These are phyloP conservation scores for Oryzias melastigma DNA, from an alignment of 2,113 vertebrate species.

Conservation along the genomic window DNA sequence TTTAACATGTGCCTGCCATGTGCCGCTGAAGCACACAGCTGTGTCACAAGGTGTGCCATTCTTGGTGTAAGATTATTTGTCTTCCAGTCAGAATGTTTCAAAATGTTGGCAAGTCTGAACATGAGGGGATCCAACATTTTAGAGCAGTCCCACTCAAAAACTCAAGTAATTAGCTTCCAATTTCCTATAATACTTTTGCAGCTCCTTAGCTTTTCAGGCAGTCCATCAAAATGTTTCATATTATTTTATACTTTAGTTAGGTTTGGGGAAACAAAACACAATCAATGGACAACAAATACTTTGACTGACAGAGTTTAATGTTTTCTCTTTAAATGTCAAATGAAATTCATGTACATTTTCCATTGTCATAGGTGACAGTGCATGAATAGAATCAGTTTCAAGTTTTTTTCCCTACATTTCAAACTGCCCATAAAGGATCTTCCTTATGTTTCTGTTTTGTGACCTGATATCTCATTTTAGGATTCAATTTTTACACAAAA, in stretches of 20 bases:
- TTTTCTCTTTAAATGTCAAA: no score
- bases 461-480: no score
- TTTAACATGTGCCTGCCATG: slow-evolving; percentile 11
- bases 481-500: no score
- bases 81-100: slow-evolving; percentile 11
- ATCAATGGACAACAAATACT: no score
- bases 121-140: slow-evolving; percentile 2
- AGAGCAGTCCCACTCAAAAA: slow-evolving; percentile 15
- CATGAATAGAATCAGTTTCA: slow-evolving; percentile 9
- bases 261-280: no score
- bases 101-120: slow-evolving; percentile 17
- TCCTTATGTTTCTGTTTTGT: no score
- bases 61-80: slow-evolving; percentile 10
- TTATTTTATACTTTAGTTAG: no score
- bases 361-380: no score
- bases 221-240: no score
- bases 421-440: slow-evolving; percentile 50
- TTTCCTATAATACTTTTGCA: slow-evolving; percentile 10
- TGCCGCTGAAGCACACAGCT: slow-evolving; percentile 8
- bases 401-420: slow-evolving; percentile 56
- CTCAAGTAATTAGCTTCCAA: slow-evolving; percentile 23
- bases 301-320: no score
- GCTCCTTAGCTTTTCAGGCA: not conserved
- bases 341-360: no score
- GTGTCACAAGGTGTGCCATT: slow-evolving; percentile 22